Base-by-base conservation (phyloP, 2,113 vertebrate species). In the Hemiprocne comata region DNA sequence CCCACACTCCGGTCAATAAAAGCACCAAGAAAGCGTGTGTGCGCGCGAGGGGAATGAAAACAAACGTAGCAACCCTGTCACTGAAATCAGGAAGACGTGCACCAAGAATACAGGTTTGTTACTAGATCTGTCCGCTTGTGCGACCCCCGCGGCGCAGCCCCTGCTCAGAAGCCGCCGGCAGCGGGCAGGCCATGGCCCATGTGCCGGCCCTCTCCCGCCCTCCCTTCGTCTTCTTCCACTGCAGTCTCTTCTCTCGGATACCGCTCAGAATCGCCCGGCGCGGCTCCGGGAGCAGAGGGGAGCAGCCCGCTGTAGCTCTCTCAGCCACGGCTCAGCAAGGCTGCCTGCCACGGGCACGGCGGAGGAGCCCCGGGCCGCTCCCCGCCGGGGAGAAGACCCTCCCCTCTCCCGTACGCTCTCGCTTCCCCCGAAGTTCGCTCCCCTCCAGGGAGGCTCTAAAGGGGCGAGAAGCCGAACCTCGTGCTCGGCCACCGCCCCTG, bases 31-130 rank as follows among this genome's bases (percentile, higher is more conserved):
- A 28, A 20, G 14, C 0, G 9, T 50, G 38, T 10, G 18, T 3
- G 20, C 3, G 2, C 11, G 10, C 7, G 40, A 24, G 18, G 11
- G 29, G 7, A 31, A 31, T 0, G 7, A 14, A 46, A 61, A 28
- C 1, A 33, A 66, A 3, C 0, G 15, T 0, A 21, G 26, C 0
- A 65, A 44, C 1, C 6, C 31, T 14, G 40, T 0, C 53, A 11
- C 48, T 5, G 71, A 28, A 48, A 71, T 8, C 13, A 17, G 53
- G 73, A 54, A 81, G 42, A 9, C 50, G 10, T 1, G 34, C 57
- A 4, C 13, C 53, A 54, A 13, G 7, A 61, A 12, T 36, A 4
- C 53, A 57, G 33, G 3, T 17, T 10, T 3, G 36, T 23, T 9
- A 13, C 2, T 1, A 15, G 11, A 6, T 11, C 17, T 36, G 17